phyloP scores from a whole-genome alignment of 2,888 invertebrate species.

The Fabriciana adippe region DNA sequence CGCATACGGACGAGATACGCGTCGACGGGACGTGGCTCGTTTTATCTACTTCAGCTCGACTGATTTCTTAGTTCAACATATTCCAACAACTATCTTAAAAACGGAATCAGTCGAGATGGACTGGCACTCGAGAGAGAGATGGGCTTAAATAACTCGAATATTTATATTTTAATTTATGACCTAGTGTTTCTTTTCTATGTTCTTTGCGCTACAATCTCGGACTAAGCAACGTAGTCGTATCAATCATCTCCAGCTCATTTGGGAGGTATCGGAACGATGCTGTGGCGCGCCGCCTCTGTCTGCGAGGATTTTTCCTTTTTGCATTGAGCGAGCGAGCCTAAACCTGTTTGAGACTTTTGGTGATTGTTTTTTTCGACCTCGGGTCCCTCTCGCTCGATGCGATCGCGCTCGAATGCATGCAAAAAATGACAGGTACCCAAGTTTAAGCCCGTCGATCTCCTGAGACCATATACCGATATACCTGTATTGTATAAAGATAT shows the following conservation, averaged over 20 bases:
- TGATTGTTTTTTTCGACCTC: conserved; percentile 75
- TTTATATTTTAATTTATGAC: conserved; percentile 17
- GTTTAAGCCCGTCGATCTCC: conserved; percentile 66
- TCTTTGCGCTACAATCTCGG: conserved; percentile 44
- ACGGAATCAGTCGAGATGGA: conserved; percentile 56
- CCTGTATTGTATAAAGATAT: conserved; percentile 59
- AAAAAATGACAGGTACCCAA: conserved; percentile 61
- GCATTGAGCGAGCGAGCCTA: conserved; percentile 65
- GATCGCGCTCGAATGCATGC: conserved; percentile 58
- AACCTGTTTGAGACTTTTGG: conserved; percentile 76
- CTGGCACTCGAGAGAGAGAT: conserved; percentile 57
- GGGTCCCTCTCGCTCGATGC: conserved; percentile 54
- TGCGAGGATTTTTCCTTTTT: conserved; percentile 70
- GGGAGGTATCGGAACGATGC: conserved; percentile 55
- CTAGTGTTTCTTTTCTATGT: conserved; percentile 34
- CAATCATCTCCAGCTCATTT: conserved; percentile 58
- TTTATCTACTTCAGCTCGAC: conserved; percentile 50
- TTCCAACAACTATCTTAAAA: conserved; percentile 34
- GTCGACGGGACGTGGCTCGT: conserved; percentile 74
- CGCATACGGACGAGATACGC: conserved; percentile 76
- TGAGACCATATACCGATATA: conserved; percentile 60
- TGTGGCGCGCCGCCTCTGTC: conserved; percentile 54
- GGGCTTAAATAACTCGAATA: conserved; percentile 44
- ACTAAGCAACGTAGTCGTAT: conserved; percentile 51
- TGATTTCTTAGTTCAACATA: conserved; percentile 50